Conservation (phyloP, 2,888 invertebrate species). For the Habroteleia sp. region DNA sequence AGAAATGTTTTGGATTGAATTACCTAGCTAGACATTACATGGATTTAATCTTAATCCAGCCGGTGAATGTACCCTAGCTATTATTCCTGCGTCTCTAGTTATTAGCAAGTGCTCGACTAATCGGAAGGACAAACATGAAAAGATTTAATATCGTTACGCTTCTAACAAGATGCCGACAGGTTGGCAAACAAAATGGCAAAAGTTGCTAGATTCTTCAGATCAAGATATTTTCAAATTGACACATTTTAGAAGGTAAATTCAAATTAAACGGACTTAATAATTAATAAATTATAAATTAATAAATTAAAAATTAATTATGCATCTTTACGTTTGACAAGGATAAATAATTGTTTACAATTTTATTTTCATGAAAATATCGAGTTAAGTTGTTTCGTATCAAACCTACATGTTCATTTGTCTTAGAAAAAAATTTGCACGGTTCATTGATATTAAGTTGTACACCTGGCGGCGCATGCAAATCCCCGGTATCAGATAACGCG, state of each 20-base stretch:
- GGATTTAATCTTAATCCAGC: slow-evolving; percentile 51
- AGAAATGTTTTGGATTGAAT: slow-evolving; percentile 43
- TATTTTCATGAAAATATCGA: no score
- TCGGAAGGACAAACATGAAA: slow-evolving; percentile 40
- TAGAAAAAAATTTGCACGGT: no score
- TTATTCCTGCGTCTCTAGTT: slow-evolving; percentile 47
- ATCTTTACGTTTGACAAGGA: no score
- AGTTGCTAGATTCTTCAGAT: no score
- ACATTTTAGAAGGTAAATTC: no score
- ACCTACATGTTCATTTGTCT: no score
- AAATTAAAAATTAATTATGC: no score
- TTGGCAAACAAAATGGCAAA: slow-evolving; percentile 2
- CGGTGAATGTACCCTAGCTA: slow-evolving; percentile 47
- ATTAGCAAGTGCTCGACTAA: slow-evolving; percentile 45
- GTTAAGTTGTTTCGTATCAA: no score
- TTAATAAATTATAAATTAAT: no score
- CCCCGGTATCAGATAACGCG: slow-evolving; percentile 38
- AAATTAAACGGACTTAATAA: no score
- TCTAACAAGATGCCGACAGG: slow-evolving; percentile 28
- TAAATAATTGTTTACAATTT: no score
- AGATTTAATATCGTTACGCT: slow-evolving; percentile 23
- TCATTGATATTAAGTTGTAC: slow-evolving; percentile 57
- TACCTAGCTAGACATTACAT: slow-evolving; percentile 36
- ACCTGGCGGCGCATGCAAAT: slow-evolving; percentile 45
- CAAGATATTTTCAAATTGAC: no score